Evolutionary conservation across 2,113 vertebrate species (phyloP).

Genomic region (Pionites leucogaster): DNA sequence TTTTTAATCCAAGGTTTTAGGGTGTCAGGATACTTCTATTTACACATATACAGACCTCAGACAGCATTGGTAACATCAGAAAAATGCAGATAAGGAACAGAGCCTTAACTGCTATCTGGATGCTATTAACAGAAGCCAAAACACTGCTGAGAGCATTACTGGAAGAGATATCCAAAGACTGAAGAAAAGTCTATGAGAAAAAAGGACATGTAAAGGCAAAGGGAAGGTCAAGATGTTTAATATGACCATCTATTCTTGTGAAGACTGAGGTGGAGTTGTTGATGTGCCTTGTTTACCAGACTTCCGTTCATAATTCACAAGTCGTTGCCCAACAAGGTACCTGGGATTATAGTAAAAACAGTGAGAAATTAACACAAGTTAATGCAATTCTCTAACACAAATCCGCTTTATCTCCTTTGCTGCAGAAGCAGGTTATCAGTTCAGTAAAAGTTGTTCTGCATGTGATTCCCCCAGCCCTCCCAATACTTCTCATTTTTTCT

Average conservation of each 20-base stretch:
- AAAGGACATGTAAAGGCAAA: conserved; percentile 73
- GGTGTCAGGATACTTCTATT: conserved; percentile 85
- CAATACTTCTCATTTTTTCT: background rate
- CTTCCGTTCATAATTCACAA: conserved; percentile 97
- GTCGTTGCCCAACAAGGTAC: conserved; percentile 97
- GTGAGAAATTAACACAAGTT: background rate
- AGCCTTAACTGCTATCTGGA: conserved; percentile 71
- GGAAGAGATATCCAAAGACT: conserved; percentile 70
- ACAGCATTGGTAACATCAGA: conserved; percentile 77
- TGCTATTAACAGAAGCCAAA: conserved; percentile 72
- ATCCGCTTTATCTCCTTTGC: background rate
- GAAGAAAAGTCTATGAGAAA: conserved; percentile 72
- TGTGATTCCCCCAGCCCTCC: background rate
- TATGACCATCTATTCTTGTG: conserved; percentile 82
- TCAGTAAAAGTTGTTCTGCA: background rate
- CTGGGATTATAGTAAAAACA: conserved; percentile 70
- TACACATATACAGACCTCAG: conserved; percentile 93
- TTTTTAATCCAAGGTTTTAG: conserved; percentile 83
- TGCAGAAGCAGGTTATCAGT: background rate
- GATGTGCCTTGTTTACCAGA: conserved; percentile 83
- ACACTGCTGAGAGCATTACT: conserved; percentile 71
- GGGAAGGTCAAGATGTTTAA: conserved; percentile 67
- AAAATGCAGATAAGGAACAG: conserved; percentile 68
- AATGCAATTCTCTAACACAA: background rate
- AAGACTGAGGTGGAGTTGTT: conserved; percentile 80